phyloP scores from a whole-genome alignment of 2,888 invertebrate genomes.

The Gastrophysa polygoni region DNA sequence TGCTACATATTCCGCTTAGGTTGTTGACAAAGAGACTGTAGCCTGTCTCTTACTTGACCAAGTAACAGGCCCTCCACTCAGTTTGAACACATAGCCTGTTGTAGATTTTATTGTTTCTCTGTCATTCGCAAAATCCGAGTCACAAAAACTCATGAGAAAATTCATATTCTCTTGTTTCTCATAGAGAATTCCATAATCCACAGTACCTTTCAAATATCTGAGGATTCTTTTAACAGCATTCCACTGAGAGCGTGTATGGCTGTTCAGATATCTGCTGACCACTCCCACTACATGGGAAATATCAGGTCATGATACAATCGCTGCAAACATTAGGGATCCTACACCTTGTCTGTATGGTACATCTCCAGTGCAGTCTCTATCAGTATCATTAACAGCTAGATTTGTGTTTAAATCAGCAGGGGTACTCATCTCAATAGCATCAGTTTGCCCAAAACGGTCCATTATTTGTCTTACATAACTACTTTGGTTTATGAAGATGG shows the following conservation, averaged over 20 bases:
- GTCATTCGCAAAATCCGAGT: constrained; percentile 16
- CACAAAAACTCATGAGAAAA: constrained; percentile 8
- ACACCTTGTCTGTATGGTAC: constrained; percentile 21
- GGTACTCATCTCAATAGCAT: constrained; percentile 11
- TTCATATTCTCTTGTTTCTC: neutral
- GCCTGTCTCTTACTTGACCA: constrained; percentile 9
- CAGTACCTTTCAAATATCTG: constrained; percentile 8
- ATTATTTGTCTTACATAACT: constrained; percentile 6
- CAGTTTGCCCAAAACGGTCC: constrained; percentile 1
- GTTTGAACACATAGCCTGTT: constrained; percentile 34
- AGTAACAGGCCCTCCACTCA: constrained; percentile 30
- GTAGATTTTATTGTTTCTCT: constrained; percentile 35
- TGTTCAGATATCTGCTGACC: constrained; percentile 11
- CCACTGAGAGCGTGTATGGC: constrained; percentile 11
- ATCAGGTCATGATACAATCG: constrained; percentile 5
- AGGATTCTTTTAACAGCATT: constrained; percentile 17
- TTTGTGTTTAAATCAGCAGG: constrained; percentile 12
- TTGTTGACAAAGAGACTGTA: constrained; percentile 35
- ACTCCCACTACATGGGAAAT: constrained; percentile 14
- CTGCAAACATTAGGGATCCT: constrained; percentile 14
- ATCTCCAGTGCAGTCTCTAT: neutral
- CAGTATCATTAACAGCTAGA: neutral
- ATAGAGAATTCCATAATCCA: constrained; percentile 11
- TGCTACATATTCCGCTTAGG: constrained; percentile 41
- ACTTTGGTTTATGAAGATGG: neutral